Percentiles rank a stretch among this genome's conserved stretches.
Conservation (phyloP, 2,888 invertebrate species). For the Hoplodrina ambigua region DNA sequence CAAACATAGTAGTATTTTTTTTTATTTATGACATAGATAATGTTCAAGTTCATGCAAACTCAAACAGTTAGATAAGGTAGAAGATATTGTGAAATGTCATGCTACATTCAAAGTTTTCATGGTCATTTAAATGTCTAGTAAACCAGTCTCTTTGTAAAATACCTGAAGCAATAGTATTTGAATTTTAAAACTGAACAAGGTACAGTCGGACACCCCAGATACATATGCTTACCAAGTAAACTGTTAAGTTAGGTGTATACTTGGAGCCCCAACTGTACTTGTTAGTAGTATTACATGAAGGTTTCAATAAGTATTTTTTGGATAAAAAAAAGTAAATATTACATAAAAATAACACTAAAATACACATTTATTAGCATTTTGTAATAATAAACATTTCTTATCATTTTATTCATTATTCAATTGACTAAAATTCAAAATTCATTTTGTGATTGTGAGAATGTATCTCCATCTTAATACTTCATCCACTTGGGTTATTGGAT, state of each 20-base stretch:
- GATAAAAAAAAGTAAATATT: too few species aligned
- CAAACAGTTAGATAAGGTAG: slow-evolving; percentile 31
- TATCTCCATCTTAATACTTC: slow-evolving; percentile 36
- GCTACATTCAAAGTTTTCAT: slow-evolving; percentile 9
- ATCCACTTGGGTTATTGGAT: slow-evolving; percentile 47
- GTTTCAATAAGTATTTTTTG: too few species aligned
- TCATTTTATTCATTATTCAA: slow-evolving; percentile 16
- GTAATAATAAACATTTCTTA: too few species aligned
- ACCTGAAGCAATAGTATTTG: neutral
- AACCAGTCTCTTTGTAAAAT: neutral
- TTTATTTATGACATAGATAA: slow-evolving; percentile 32
- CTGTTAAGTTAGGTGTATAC: too few species aligned
- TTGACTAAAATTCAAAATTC: neutral
- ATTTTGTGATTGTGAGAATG: slow-evolving; percentile 39
- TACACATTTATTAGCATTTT: too few species aligned
- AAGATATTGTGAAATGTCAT: slow-evolving; percentile 19
- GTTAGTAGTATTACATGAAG: too few species aligned
- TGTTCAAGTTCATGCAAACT: slow-evolving; percentile 21
- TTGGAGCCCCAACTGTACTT: too few species aligned
- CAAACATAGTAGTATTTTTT: slow-evolving; percentile 11
- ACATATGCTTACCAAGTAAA: too few species aligned
- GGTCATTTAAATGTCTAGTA: slow-evolving; percentile 9
- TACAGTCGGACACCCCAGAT: too few species aligned
- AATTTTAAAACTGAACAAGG: neutral
- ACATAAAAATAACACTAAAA: too few species aligned